Percentiles rank a stretch among this genome's conserved stretches.
Conservation (phyloP, 2,888 invertebrate species). For the Mellilla xanthometata region DNA sequence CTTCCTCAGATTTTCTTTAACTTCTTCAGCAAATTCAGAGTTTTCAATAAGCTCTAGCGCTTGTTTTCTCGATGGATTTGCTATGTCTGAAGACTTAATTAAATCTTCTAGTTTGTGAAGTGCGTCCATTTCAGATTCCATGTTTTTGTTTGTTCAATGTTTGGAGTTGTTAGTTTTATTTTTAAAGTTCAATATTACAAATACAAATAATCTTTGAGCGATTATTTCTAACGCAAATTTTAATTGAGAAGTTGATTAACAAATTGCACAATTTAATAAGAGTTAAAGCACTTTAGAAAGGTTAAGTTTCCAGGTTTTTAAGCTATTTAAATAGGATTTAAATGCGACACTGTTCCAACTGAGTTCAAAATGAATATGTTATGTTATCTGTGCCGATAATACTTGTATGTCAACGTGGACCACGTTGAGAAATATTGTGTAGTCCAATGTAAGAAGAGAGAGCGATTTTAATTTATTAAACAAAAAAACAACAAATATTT, state of each 20-base stretch:
- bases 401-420: conserved; percentile 43
- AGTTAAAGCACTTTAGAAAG: too few species aligned
- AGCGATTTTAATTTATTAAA: conserved; percentile 12
- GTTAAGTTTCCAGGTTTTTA: too few species aligned
- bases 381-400: conserved; percentile 11
- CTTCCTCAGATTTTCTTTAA: conserved; percentile 81
- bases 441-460: conserved; percentile 29
- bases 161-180: background rate
- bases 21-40: conserved; percentile 83
- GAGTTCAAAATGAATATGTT: background rate
- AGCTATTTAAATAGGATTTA: background rate
- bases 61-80: conserved; percentile 77
- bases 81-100: conserved; percentile 56
- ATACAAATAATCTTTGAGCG: too few species aligned
- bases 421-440: conserved; percentile 37
- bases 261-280: too few species aligned
- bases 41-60: conserved; percentile 82
- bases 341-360: background rate
- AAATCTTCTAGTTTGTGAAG: conserved; percentile 49
- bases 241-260: too few species aligned
- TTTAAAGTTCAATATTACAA: background rate
- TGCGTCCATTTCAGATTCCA: conserved; percentile 44
- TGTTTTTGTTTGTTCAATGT: conserved; percentile 24
- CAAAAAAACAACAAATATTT: too few species aligned
- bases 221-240: too few species aligned